These are phyloP conservation scores for Trichogramma evanescens DNA, from an alignment of 2,888 invertebrate species.

Conservation along the genomic window DNA sequence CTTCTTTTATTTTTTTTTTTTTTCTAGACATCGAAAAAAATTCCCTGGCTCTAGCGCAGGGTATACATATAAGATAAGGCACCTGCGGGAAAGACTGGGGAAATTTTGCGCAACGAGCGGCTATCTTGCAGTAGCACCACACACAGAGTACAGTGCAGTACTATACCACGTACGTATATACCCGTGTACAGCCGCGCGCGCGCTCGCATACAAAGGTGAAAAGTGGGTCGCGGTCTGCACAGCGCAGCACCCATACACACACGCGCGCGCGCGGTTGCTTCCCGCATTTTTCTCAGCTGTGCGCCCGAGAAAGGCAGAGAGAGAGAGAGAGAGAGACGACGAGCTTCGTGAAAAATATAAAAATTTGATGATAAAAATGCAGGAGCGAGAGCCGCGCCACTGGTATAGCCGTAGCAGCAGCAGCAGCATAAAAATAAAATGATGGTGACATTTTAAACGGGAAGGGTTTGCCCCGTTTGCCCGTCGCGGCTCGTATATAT, in stretches of 20 bases:
- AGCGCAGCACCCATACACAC: not conserved
- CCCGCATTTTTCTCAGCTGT: not conserved
- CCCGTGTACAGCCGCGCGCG: not conserved
- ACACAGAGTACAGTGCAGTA: too few relatives aligned
- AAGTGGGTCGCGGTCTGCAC: slow-evolving; percentile 9
- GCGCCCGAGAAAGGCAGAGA: not conserved
- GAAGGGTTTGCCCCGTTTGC: not conserved
- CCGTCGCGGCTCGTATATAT: not conserved
- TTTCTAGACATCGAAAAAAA: too few relatives aligned
- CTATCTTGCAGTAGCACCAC: too few relatives aligned
- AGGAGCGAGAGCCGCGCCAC: not conserved
- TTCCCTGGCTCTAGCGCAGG: too few relatives aligned
- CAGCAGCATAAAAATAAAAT: too few relatives aligned
- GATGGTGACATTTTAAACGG: not conserved
- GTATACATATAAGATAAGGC: too few relatives aligned
- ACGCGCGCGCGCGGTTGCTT: slow-evolving; percentile 8
- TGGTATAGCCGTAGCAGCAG: too few relatives aligned
- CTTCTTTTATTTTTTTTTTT: too few relatives aligned
- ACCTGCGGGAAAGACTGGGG: too few relatives aligned
- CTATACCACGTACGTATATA: too few relatives aligned
- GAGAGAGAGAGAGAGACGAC: not conserved
- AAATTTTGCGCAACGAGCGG: too few relatives aligned
- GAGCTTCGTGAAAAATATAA: slow-evolving; percentile 13
- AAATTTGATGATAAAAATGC: slow-evolving; percentile 17
- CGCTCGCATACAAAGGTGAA: slow-evolving; percentile 8